A percentile compares a stretch with the other conserved stretches of the same genome.
Conservation (phyloP, 2,113 vertebrate genomes). For the Odobenus rosmarus region DNA sequence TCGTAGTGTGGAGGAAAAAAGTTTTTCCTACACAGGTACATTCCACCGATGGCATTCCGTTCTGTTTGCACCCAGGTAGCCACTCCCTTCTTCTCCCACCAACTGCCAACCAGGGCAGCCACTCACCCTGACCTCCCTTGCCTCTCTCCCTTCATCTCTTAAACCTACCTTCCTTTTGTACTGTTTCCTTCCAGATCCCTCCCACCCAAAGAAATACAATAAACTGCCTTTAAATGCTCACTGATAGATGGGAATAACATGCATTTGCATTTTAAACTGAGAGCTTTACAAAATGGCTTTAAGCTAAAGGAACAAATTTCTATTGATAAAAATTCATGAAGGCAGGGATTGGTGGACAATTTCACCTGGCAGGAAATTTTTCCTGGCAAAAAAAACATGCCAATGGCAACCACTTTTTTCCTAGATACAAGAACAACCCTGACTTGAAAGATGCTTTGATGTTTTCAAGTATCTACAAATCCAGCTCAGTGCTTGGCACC, state of each 20-base stretch:
- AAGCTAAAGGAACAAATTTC: not conserved
- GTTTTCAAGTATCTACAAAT: constrained; percentile 6
- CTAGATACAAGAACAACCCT: not conserved
- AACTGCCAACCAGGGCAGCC: not conserved
- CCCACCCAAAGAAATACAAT: constrained; percentile 1
- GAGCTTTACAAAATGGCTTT: not conserved
- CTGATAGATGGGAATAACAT: not conserved
- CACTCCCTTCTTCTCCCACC: not conserved
- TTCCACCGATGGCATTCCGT: not conserved
- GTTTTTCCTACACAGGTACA: not conserved
- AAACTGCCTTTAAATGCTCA: not conserved
- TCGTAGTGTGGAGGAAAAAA: not conserved
- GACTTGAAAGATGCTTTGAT: not conserved
- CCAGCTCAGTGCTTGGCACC: not conserved
- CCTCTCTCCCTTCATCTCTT: not conserved
- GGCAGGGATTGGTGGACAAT: not conserved
- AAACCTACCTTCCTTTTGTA: not conserved
- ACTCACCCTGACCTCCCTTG: not conserved
- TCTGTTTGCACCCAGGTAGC: not conserved
- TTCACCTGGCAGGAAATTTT: constrained; percentile 2
- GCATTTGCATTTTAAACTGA: not conserved
- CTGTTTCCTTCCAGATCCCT: not conserved
- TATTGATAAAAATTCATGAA: not conserved
- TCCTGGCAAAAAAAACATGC: not conserved
- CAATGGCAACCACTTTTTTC: not conserved